Conservation (phyloP, 2,113 vertebrate genomes). For the Cyanoderma ruficeps region DNA sequence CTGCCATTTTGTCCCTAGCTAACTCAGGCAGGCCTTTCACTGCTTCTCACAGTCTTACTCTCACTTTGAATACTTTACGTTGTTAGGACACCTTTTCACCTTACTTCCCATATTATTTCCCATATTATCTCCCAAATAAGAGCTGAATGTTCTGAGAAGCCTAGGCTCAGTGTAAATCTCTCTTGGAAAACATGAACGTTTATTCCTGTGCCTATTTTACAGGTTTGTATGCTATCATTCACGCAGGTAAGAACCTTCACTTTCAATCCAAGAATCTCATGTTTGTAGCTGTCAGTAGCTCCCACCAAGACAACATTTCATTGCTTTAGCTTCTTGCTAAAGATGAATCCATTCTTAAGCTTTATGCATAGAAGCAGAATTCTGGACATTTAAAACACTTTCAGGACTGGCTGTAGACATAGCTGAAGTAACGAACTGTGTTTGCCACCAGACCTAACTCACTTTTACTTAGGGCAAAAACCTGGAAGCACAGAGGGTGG, state of each 20-base stretch:
- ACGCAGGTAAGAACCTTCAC: not conserved
- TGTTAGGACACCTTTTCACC: not conserved
- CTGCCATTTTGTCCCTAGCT: not conserved
- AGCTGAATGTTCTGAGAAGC: not conserved
- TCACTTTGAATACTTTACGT: not conserved
- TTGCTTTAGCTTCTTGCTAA: not conserved
- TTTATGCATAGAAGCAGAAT: not conserved
- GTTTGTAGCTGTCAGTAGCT: not conserved
- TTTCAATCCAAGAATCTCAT: not conserved
- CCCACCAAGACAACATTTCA: not conserved
- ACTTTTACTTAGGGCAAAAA: not conserved
- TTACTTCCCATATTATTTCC: not conserved
- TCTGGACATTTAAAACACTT: not conserved
- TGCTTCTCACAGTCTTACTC: not conserved
- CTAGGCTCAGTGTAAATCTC: not conserved
- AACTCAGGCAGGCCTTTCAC: not conserved
- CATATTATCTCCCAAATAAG: not conserved
- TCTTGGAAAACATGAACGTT: not conserved
- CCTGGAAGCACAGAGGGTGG: rapidly evolving
- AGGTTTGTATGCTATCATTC: not conserved
- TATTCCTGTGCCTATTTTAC: not conserved
- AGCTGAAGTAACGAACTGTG: not conserved
- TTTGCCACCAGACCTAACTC: not conserved
- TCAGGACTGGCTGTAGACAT: not conserved
- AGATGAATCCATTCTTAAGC: not conserved